Evolutionary conservation across 2,113 vertebrate genomes (phyloP).

Genomic region (Capricornis sumatraensis): DNA sequence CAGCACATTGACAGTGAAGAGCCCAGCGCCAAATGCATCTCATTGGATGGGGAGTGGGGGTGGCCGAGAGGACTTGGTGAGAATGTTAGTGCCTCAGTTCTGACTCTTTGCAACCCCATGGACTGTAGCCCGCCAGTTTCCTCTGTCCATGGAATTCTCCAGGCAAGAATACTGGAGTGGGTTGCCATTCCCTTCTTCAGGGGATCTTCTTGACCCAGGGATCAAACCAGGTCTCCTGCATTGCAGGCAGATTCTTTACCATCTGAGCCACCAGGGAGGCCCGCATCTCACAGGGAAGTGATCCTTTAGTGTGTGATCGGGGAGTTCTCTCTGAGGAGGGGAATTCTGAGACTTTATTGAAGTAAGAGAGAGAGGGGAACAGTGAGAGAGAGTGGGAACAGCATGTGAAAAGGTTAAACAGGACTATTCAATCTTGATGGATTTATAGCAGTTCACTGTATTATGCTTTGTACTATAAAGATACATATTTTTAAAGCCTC

Average conservation of each 20-base stretch:
- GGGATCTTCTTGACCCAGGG: background rate
- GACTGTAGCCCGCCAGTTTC: background rate
- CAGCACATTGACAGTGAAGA: background rate
- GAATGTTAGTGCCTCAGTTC: background rate
- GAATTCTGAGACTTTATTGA: background rate
- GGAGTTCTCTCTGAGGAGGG: background rate
- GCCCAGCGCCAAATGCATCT: background rate
- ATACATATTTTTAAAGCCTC: background rate
- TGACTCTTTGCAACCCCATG: background rate
- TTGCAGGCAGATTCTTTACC: background rate
- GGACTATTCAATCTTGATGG: background rate
- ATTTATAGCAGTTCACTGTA: background rate
- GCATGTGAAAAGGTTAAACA: background rate
- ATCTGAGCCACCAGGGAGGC: background rate
- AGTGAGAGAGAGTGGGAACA: background rate
- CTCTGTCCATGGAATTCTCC: background rate
- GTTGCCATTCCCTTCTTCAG: background rate
- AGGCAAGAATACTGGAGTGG: background rate
- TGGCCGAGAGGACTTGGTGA: background rate
- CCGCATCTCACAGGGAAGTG: background rate
- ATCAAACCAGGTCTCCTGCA: background rate
- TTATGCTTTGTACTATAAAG: background rate
- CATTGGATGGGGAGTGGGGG: background rate
- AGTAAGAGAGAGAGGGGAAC: background rate
- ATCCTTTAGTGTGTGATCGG: background rate